Percentiles rank a stretch among this genome's conserved stretches.
Evolutionary conservation across 2,797 vertebrate species (phyloP).

Genomic region (Aldrovandia affinis): DNA sequence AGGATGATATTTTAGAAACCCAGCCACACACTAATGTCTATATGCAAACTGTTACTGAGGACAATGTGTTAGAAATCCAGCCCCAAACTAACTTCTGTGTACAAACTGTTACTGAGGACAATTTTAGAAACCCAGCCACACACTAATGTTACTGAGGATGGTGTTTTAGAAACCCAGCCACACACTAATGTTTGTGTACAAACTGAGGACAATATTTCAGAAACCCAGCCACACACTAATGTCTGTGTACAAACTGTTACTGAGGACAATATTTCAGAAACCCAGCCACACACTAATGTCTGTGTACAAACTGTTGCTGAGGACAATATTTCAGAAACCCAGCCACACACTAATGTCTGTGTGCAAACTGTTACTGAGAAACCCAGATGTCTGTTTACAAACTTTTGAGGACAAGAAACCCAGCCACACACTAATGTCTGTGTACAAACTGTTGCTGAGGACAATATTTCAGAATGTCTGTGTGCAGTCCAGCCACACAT

Average conservation of each 20-base stretch:
- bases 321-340: slow-evolving; percentile 18
- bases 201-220: slow-evolving; percentile 5
- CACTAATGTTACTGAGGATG: background rate
- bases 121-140: slow-evolving; percentile 10
- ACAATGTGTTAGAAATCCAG: background rate
- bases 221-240: background rate
- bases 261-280: background rate
- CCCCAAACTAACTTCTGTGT: background rate
- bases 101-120: background rate
- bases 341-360: background rate
- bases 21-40: background rate
- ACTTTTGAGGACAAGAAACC: background rate
- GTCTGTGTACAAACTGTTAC: background rate
- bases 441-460: background rate
- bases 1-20: background rate
- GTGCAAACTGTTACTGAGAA: slow-evolving; percentile 18
- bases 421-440: background rate
- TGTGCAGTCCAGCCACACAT: background rate
- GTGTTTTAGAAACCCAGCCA: slow-evolving; percentile 15
- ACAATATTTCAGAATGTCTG: slow-evolving; percentile 12
- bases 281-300: background rate
- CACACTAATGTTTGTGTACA: background rate
- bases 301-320: background rate
- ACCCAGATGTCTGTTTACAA: background rate
- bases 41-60: background rate